A percentile compares a stretch with the other conserved stretches of the same genome.
These are phyloP conservation scores for Trichoplusia ni DNA, from an alignment of 1,140 invertebrate species.

Conservation along the genomic window DNA sequence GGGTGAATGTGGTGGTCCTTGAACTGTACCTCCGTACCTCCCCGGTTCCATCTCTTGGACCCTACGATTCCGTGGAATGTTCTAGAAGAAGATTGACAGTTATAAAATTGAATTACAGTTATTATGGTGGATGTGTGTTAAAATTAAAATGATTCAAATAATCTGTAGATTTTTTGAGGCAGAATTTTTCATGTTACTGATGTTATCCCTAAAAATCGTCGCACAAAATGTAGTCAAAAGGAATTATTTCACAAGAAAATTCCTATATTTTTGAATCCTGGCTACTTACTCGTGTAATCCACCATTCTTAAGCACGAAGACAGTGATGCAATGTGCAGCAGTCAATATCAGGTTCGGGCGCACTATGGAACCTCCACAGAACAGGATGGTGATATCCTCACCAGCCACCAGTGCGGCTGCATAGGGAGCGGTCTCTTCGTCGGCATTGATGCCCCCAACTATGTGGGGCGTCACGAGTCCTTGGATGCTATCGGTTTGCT, in stretches of 20 bases:
- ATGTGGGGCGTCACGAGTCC: constrained; percentile 19
- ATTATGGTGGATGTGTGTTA: no score
- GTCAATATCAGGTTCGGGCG: constrained; percentile 8
- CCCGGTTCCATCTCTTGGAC: constrained; percentile 14
- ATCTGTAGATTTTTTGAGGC: no score
- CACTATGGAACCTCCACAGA: constrained; percentile 34
- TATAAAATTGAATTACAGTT: no score
- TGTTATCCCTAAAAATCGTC: no score
- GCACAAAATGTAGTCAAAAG: background rate
- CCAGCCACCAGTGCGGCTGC: constrained; percentile 24
- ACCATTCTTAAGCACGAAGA: background rate
- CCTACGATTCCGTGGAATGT: constrained; percentile 35
- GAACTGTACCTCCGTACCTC: background rate
- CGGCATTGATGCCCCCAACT: constrained; percentile 31
- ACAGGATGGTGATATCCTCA: background rate
- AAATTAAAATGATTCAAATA: no score
- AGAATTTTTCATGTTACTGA: no score
- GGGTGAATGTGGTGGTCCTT: constrained; percentile 23
- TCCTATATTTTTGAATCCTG: background rate
- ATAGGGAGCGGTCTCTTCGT: constrained; percentile 13
- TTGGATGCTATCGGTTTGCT: background rate
- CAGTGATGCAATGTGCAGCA: constrained; percentile 35
- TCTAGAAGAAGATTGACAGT: background rate
- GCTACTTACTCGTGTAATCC: background rate
- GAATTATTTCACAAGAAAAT: background rate